Conservation (phyloP, 2,888 invertebrate species). For the Oligia fasciuncula region DNA sequence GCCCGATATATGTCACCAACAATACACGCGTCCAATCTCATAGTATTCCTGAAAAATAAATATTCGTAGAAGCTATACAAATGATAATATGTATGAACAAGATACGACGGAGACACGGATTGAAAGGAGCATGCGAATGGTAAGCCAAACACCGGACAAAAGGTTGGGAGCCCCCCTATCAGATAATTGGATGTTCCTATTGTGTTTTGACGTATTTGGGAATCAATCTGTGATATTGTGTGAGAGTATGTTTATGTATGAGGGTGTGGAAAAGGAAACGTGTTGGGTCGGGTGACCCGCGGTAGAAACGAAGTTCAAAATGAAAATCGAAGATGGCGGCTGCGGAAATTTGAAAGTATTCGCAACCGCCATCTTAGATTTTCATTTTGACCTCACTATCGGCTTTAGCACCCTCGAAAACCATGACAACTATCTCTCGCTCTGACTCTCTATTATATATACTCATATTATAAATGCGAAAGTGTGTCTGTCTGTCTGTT, state of each 20-base stretch:
- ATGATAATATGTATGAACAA: constrained; percentile 26
- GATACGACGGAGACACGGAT: constrained; percentile 24
- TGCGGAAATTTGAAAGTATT: neutral
- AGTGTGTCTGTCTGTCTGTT: no score
- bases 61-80: constrained; percentile 13
- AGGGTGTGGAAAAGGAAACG: constrained; percentile 4
- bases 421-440: neutral
- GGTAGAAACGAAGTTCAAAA: no score
- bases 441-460: no score
- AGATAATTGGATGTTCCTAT: constrained; percentile 61
- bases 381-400: no score
- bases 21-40: neutral
- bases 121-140: constrained; percentile 39
- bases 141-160: constrained; percentile 47
- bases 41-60: constrained; percentile 4
- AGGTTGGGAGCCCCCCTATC: constrained; percentile 47
- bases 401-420: neutral
- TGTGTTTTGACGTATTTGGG: constrained; percentile 52
- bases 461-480: no score
- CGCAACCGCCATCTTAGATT: neutral
- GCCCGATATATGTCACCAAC: no score
- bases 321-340: neutral
- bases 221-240: constrained; percentile 50
- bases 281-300: neutral
- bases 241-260: constrained; percentile 31